These are phyloP conservation scores for Hipparchia semele DNA, from an alignment of 2,888 invertebrate genomes.

Conservation along the genomic window DNA sequence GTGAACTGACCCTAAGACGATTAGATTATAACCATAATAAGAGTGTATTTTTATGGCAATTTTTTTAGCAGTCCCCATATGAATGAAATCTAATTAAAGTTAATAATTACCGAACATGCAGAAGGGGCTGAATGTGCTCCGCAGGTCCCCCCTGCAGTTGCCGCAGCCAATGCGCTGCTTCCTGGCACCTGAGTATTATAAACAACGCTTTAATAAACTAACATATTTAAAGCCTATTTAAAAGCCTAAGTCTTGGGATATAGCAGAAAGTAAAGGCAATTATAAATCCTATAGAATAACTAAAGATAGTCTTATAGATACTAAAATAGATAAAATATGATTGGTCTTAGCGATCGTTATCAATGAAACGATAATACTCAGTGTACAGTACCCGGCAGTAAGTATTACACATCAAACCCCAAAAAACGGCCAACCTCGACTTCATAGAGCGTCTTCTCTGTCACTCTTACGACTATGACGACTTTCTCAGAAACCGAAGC, in stretches of 20 bases:
- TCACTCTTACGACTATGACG: no score
- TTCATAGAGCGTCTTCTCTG: no score
- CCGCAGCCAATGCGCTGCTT: slow-evolving; percentile 76
- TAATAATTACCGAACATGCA: slow-evolving; percentile 76
- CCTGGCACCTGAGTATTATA: slow-evolving; percentile 66
- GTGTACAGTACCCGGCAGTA: no score
- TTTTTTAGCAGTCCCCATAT: not conserved
- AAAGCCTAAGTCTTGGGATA: not conserved
- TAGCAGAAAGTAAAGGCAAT: not conserved
- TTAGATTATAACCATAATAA: no score
- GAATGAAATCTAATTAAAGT: not conserved
- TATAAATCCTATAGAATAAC: not conserved
- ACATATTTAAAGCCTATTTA: not conserved
- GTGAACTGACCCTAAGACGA: no score
- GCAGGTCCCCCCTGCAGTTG: slow-evolving; percentile 71
- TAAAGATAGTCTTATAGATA: no score
- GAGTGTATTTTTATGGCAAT: no score
- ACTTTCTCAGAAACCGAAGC: no score
- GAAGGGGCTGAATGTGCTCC: slow-evolving; percentile 77
- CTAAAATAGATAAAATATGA: not conserved
- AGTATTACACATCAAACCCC: no score
- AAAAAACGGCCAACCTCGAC: no score
- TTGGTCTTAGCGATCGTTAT: not conserved
- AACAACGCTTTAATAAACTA: not conserved
- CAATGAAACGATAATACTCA: not conserved